Evolutionary conservation across 2,888 invertebrate genomes (phyloP).

Genomic region (Eulithis testata): DNA sequence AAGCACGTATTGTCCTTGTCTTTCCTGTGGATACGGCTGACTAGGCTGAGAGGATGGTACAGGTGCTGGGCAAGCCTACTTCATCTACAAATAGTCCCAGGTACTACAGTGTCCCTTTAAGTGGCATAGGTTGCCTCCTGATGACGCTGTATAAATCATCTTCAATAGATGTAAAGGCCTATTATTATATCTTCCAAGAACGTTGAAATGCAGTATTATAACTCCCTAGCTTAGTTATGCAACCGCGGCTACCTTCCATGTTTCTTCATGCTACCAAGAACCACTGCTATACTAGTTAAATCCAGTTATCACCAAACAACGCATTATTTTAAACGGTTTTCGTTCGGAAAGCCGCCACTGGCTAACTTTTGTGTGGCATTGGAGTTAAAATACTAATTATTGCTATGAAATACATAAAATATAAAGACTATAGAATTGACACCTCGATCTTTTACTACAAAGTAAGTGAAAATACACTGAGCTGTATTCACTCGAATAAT

Average conservation of each 20-base stretch:
- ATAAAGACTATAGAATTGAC: too few species aligned
- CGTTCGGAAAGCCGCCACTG: conserved; percentile 34
- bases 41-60: too few species aligned
- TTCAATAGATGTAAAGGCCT: too few species aligned
- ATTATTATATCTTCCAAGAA: conserved; percentile 8
- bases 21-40: too few species aligned
- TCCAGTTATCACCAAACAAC: conserved; percentile 60
- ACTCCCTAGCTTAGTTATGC: conserved; percentile 60
- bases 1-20: too few species aligned
- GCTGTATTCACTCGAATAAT: background rate
- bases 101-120: too few species aligned
- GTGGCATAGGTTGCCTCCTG: too few species aligned
- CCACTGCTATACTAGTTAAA: conserved; percentile 55
- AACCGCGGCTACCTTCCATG: conserved; percentile 58
- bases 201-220: conserved; percentile 48
- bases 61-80: too few species aligned
- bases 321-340: conserved; percentile 54
- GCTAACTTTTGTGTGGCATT: conserved; percentile 20
- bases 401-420: too few species aligned
- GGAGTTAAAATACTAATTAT: conserved; percentile 12
- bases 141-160: too few species aligned
- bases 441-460: too few species aligned
- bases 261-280: conserved; percentile 62
- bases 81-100: too few species aligned
- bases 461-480: background rate